Evolutionary conservation across 1,140 invertebrate genomes (phyloP).

Genomic region (Platyura marginata): DNA sequence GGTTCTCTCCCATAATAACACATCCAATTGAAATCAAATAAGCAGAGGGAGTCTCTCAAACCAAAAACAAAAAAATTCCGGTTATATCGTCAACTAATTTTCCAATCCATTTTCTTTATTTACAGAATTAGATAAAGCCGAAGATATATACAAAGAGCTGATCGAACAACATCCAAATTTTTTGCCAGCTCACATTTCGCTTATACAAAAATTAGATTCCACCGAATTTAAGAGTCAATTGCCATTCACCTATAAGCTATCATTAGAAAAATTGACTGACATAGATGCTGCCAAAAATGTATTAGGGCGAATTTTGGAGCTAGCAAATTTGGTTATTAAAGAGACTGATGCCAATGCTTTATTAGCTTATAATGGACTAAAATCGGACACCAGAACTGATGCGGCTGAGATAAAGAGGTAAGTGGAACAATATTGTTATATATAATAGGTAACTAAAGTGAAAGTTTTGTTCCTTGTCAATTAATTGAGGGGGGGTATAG

Average conservation of each 20-base stretch:
- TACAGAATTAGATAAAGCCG: conserved; percentile 40
- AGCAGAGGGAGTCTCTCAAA: too few species aligned
- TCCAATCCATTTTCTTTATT: too few species aligned
- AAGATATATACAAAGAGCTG: conserved; percentile 58
- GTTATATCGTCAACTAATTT: too few species aligned
- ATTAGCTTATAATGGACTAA: conserved; percentile 58
- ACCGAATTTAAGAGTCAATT: conserved; percentile 22
- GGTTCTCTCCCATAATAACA: too few species aligned
- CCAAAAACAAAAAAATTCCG: too few species aligned
- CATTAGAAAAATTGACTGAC: conserved; percentile 7
- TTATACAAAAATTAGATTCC: conserved; percentile 56
- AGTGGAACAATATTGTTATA: too few species aligned
- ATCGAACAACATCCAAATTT: conserved; percentile 46
- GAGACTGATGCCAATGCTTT: conserved; percentile 56
- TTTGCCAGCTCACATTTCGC: conserved; percentile 53
- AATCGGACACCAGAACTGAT: conserved; percentile 55
- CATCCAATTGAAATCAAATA: too few species aligned
- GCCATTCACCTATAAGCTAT: conserved; percentile 20
- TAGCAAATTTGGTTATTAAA: conserved; percentile 45
- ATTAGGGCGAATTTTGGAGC: conserved; percentile 26
- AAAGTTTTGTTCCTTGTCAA: too few species aligned
- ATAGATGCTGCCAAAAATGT: conserved; percentile 4
- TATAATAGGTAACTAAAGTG: too few species aligned
- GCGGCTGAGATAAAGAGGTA: conserved; percentile 60
- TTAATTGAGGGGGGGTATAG: too few species aligned